Percentiles rank a stretch among this genome's conserved stretches.
phyloP scores from a whole-genome alignment of 92 coral and sea anemone genomes.

The Porites rus region DNA sequence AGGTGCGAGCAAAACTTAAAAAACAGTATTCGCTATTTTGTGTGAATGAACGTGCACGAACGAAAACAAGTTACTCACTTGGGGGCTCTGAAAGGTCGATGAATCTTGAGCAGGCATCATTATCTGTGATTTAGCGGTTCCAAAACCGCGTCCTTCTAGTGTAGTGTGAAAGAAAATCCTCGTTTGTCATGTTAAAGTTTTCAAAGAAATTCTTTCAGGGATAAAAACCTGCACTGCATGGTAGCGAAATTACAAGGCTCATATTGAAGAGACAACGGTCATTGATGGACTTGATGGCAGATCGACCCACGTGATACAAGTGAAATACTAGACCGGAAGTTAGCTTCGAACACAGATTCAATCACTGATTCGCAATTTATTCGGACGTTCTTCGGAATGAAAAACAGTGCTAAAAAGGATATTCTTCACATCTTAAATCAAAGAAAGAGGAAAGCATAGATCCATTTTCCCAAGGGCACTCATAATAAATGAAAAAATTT shows the following conservation, averaged over 20 bases:
- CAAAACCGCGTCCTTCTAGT: background rate
- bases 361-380: no score
- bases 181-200: conserved; percentile 12
- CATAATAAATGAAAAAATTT: no score
- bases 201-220: background rate
- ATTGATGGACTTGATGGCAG: background rate
- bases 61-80: conserved; percentile 10
- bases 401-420: no score
- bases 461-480: no score
- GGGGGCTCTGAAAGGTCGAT: conserved; percentile 27
- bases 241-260: background rate
- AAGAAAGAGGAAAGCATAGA: no score
- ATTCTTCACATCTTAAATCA: no score
- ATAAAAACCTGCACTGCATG: background rate
- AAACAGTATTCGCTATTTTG: background rate
- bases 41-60: background rate
- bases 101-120: conserved; percentile 51
- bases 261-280: conserved; percentile 32
- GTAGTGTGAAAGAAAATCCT: conserved; percentile 4
- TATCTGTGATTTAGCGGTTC: conserved; percentile 21
- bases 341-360: background rate
- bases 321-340: conserved; percentile 1
- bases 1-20: background rate
- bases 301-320: conserved; percentile 35
- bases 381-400: no score